phyloP scores from a whole-genome alignment of 2,113 vertebrate species.

The Poeciliopsis occidentalis region DNA sequence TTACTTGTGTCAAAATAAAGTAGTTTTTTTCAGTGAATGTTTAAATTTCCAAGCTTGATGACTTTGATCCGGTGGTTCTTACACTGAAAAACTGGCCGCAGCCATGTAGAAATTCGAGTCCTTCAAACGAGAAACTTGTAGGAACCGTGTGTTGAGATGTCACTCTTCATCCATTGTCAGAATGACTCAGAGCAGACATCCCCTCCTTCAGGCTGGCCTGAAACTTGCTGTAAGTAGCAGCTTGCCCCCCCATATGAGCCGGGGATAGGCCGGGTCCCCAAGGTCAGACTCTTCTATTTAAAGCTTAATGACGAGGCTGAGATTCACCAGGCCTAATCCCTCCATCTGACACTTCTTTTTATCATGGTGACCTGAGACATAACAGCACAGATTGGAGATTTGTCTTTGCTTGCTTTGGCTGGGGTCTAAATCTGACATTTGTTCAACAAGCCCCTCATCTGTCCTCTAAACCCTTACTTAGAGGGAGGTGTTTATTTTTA shows the following conservation, averaged over 20 bases:
- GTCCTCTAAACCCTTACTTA: conserved; percentile 38
- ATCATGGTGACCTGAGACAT: conserved; percentile 50
- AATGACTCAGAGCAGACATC: conserved; percentile 46
- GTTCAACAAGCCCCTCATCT: conserved; percentile 47
- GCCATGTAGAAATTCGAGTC: neutral
- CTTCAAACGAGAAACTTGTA: neutral
- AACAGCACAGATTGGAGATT: conserved; percentile 65
- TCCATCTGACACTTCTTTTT: conserved; percentile 64
- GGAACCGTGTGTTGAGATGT: conserved; percentile 2
- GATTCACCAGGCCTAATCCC: conserved; percentile 53
- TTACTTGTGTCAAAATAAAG: too few species aligned
- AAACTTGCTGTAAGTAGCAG: conserved; percentile 59
- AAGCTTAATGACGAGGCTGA: conserved; percentile 64
- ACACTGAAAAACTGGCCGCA: neutral
- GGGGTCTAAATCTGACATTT: conserved; percentile 61
- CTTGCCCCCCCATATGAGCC: conserved; percentile 67
- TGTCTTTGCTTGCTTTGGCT: conserved; percentile 55
- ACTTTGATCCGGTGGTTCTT: neutral
- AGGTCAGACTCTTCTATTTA: conserved; percentile 64
- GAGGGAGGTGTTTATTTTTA: conserved; percentile 15
- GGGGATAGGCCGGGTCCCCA: conserved; percentile 45
- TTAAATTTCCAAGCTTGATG: neutral
- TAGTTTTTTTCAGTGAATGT: neutral
- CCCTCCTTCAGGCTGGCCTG: conserved; percentile 44
- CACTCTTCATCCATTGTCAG: conserved; percentile 9